These are phyloP conservation scores for Adelges cooleyi DNA, from an alignment of 1,140 invertebrate species.

Conservation along the genomic window DNA sequence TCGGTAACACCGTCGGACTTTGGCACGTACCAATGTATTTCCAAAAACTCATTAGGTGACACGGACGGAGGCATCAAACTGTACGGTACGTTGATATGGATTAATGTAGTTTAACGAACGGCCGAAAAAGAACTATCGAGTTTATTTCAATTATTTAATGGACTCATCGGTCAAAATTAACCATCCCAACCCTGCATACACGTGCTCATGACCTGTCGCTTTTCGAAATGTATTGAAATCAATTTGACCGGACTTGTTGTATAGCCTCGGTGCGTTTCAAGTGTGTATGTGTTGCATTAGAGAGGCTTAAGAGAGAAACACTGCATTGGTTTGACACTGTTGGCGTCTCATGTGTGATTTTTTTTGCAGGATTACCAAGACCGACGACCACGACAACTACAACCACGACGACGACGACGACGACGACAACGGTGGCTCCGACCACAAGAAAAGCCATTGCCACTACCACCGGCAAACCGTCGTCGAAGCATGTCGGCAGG, in stretches of 20 bases:
- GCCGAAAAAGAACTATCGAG: too few relatives aligned
- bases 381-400: not conserved
- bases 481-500: not conserved
- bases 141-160: too few relatives aligned
- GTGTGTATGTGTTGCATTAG: too few relatives aligned
- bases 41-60: slow-evolving; percentile 86
- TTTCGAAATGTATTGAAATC: too few relatives aligned
- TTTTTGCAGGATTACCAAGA: not conserved
- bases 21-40: slow-evolving; percentile 75
- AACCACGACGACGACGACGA: not conserved
- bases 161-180: too few relatives aligned
- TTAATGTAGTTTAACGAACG: not conserved
- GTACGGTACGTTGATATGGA: slow-evolving; percentile 58
- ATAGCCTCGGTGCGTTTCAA: too few relatives aligned
- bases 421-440: not conserved
- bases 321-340: too few relatives aligned
- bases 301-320: too few relatives aligned
- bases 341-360: too few relatives aligned
- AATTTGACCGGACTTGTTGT: too few relatives aligned
- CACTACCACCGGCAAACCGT: not conserved
- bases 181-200: too few relatives aligned
- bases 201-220: too few relatives aligned
- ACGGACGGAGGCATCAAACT: slow-evolving; percentile 83
- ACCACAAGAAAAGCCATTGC: not conserved
- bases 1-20: slow-evolving; percentile 65